Percentiles rank a stretch among this genome's conserved stretches.
These are phyloP conservation scores for Melinaea menophilus DNA, from an alignment of 2,888 invertebrate species.

Conservation along the genomic window DNA sequence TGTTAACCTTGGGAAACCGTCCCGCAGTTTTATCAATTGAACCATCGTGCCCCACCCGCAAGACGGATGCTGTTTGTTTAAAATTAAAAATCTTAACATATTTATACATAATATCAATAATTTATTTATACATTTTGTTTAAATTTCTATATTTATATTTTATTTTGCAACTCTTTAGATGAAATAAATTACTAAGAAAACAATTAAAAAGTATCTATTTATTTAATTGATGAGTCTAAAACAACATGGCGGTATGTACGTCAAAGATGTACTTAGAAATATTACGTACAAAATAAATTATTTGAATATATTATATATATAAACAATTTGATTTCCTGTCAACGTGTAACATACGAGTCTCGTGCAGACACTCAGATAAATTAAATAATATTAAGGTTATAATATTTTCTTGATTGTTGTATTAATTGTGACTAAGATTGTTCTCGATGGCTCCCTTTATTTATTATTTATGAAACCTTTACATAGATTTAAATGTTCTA, in stretches of 20 bases:
- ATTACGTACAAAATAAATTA: constrained; percentile 63
- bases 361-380: constrained; percentile 67
- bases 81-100: no score
- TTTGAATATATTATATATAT: constrained; percentile 52
- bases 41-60: no score
- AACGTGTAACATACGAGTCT: constrained; percentile 66
- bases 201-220: no score
- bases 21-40: no score
- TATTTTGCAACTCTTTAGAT: no score
- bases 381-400: constrained; percentile 44
- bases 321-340: constrained; percentile 48
- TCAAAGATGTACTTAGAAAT: constrained; percentile 37
- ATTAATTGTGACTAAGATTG: constrained; percentile 32
- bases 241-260: constrained; percentile 6
- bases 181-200: no score
- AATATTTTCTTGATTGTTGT: constrained; percentile 64
- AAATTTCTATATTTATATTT: no score
- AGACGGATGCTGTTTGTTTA: no score
- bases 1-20: no score
- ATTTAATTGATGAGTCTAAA: constrained; percentile 1
- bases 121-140: no score
- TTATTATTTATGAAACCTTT: constrained; percentile 11
- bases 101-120: no score
- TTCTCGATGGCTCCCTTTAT: constrained; percentile 27
- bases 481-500: constrained; percentile 13